Conservation (phyloP, 23 tunicate genomes). For the Styela plicata region DNA sequence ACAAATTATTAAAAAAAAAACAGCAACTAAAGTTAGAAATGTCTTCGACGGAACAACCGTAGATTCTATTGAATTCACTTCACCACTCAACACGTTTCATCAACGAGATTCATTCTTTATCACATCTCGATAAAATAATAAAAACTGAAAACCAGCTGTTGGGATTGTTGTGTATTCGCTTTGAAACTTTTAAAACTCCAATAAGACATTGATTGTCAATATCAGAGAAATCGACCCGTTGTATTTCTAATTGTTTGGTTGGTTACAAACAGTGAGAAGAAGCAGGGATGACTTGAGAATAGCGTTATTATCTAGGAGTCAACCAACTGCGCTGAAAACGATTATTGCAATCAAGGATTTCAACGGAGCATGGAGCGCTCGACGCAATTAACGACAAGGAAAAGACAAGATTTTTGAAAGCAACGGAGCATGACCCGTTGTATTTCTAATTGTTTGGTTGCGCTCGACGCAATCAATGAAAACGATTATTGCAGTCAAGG, state of each 20-base stretch:
- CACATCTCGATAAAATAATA: background rate
- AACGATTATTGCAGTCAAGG: too few relatives aligned
- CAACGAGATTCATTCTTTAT: background rate
- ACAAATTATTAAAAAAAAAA: background rate
- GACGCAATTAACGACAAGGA: background rate
- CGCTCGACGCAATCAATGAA: too few relatives aligned
- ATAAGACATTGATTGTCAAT: background rate
- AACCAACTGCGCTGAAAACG: background rate
- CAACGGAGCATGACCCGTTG: too few relatives aligned
- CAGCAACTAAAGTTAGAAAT: background rate
- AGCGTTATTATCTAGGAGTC: background rate
- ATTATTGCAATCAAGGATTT: background rate
- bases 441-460: too few relatives aligned
- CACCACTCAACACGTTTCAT: background rate
- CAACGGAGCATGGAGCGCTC: background rate
- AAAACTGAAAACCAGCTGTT: background rate
- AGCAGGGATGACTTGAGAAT: background rate
- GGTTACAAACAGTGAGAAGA: background rate
- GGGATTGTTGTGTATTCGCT: background rate
- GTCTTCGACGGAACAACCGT: background rate
- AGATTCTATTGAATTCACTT: background rate
- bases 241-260: too few relatives aligned
- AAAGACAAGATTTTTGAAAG: background rate
- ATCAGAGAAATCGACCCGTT: background rate
- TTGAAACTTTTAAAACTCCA: background rate